phyloP scores from a whole-genome alignment of 2,888 invertebrate genomes.

The Geophilus truncorum region DNA sequence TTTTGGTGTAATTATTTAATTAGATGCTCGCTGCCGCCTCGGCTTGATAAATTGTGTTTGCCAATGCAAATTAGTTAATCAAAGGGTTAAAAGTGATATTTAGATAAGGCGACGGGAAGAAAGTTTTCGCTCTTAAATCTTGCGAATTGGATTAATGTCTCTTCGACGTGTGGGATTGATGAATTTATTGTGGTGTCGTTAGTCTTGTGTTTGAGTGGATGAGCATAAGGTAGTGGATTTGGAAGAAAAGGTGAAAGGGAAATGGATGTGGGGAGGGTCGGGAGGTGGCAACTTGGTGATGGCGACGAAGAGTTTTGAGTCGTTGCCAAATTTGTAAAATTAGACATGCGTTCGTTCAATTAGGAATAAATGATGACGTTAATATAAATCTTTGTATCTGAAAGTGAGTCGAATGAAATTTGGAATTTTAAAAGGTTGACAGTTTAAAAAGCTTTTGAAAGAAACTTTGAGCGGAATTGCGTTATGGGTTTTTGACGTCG shows the following conservation, averaged over 20 bases:
- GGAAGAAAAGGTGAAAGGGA: not conserved
- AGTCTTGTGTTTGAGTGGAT: not conserved
- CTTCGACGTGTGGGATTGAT: not conserved
- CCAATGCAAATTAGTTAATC: conserved; percentile 17
- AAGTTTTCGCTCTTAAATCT: not conserved
- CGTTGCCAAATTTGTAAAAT: not conserved
- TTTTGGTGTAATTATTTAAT: conserved; percentile 23
- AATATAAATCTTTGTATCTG: not conserved
- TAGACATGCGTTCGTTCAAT: not conserved
- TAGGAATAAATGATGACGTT: not conserved
- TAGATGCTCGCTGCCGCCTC: not conserved
- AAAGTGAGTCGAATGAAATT: not conserved
- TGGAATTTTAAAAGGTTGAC: not conserved
- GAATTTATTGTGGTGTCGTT: not conserved
- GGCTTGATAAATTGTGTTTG: conserved; percentile 22
- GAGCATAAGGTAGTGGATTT: not conserved
- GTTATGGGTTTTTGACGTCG: too few species aligned
- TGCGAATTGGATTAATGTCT: not conserved
- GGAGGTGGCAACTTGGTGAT: too few species aligned
- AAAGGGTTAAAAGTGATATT: not conserved
- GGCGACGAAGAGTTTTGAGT: not conserved
- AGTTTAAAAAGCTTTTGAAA: too few species aligned
- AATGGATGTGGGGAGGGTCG: not conserved
- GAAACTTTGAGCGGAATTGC: too few species aligned
- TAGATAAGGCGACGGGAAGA: not conserved